Evolutionary conservation across 2,113 vertebrate species (phyloP).

Genomic region (Sakesphorus luctuosus): DNA sequence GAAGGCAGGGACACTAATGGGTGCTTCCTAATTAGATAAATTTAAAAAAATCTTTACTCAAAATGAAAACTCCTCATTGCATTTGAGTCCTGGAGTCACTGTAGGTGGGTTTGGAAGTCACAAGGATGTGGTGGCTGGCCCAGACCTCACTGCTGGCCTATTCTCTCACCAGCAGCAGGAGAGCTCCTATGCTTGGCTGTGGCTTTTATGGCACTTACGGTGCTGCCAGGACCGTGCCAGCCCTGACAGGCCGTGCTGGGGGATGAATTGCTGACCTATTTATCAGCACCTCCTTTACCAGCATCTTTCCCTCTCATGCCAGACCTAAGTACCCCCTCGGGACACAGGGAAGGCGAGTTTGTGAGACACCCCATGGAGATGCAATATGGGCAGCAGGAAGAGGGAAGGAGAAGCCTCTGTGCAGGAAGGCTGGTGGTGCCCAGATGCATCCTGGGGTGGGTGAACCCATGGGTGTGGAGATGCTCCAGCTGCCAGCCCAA

Average conservation of each 20-base stretch:
- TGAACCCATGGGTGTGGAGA: fast-evolving
- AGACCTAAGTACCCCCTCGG: neutral
- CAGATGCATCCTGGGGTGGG: fast-evolving
- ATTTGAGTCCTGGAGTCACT: fast-evolving
- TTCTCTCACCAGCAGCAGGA: fast-evolving
- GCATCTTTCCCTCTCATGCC: neutral
- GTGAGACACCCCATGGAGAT: fast-evolving
- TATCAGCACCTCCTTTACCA: conserved; percentile 58
- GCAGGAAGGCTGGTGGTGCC: neutral
- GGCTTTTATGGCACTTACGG: fast-evolving
- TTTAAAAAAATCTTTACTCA: neutral
- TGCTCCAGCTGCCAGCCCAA: neutral
- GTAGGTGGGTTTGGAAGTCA: fast-evolving
- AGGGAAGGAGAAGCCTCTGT: neutral
- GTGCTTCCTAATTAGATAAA: neutral
- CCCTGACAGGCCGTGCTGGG: neutral
- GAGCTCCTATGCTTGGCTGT: fast-evolving
- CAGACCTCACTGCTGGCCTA: neutral
- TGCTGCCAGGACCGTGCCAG: neutral
- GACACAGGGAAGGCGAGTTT: fast-evolving
- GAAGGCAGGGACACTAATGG: neutral
- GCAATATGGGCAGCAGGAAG: fast-evolving
- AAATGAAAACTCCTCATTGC: fast-evolving
- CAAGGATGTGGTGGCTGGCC: fast-evolving
- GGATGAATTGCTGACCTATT: conserved; percentile 56